Base-by-base conservation (phyloP, 2,888 invertebrate species). In the Hymenopus coronatus region DNA sequence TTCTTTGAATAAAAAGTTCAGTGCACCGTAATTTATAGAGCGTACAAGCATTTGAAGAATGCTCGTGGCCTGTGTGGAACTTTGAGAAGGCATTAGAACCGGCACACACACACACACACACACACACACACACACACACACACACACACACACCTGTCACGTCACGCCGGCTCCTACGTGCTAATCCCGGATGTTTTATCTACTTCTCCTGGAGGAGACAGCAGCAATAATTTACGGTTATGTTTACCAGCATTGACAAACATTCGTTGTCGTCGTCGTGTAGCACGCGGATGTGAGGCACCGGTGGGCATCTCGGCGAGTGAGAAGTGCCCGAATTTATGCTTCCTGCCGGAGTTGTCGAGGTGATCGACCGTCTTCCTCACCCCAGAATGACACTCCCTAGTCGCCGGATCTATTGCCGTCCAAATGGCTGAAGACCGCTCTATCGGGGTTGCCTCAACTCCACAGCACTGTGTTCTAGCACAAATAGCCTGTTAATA, bases 141-240 rank as follows among this genome's bases (percentile, higher is more conserved):
- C 54, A 70, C 40, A 25, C 20, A 70, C 54, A 70, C 54, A 70
- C 54, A 70, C 15, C 54, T 70, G 54, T 70, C 54, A 70, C 54
- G 25, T 70, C 54, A 70, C 15, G 25, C 54, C 15, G 54, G 54
- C 54, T 70, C 54, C 54, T 70, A 70, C 54, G 54, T 70, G 54
- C 54, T 82, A 82, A 87, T 81, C 87, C 82, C 33, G 87, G 82
- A 33, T 33, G 82, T 87, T 87, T 85, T 87, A 87, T 83, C 85
- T 88, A 70, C 54, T 70, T 27, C 85, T 82, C 40, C 81, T 46
- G 81, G 30, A 27, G 84, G 46, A 83, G 83, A 84, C 84, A 84
- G 54, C 25, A 12, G 28, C n/a, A 84, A 84, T 88, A 89, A 89
- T 89, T 89, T 89, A 89, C 88, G 88, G 30, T 88, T 84, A 89